A percentile compares a stretch with the other conserved stretches of the same genome.
These are phyloP conservation scores for Callospermophilus lateralis DNA, from an alignment of 2,113 vertebrate genomes.

Conservation along the genomic window DNA sequence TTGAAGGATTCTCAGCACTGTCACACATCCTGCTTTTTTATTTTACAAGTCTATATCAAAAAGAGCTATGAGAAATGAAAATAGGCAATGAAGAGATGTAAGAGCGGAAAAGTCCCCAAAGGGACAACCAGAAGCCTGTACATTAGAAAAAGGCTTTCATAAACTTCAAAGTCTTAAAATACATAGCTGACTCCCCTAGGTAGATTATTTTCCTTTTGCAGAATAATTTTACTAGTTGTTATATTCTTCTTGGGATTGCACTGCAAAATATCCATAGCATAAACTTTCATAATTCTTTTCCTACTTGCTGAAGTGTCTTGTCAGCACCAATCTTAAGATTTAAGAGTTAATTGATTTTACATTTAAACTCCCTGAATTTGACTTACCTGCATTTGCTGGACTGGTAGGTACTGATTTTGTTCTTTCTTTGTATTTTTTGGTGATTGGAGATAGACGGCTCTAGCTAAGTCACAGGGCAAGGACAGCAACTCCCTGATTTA, in stretches of 20 bases:
- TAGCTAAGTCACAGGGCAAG: background rate
- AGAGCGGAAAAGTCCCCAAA: background rate
- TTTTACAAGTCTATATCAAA: background rate
- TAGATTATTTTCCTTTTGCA: background rate
- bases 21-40: background rate
- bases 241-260: background rate
- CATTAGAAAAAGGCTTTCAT: background rate
- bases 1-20: background rate
- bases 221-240: background rate
- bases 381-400: background rate
- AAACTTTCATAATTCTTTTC: background rate
- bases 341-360: background rate
- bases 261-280: background rate
- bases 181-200: background rate
- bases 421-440: slow-evolving; percentile 1
- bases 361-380: slow-evolving; percentile 8
- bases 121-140: background rate
- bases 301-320: background rate
- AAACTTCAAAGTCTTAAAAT: background rate
- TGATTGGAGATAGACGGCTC: background rate
- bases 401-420: background rate
- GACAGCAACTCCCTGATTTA: background rate
- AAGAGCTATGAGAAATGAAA: background rate
- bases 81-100: background rate
- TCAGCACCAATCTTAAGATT: background rate